Evolutionary conservation across 23 tunicate species (phyloP).

Genomic region (Diplosoma virens): DNA sequence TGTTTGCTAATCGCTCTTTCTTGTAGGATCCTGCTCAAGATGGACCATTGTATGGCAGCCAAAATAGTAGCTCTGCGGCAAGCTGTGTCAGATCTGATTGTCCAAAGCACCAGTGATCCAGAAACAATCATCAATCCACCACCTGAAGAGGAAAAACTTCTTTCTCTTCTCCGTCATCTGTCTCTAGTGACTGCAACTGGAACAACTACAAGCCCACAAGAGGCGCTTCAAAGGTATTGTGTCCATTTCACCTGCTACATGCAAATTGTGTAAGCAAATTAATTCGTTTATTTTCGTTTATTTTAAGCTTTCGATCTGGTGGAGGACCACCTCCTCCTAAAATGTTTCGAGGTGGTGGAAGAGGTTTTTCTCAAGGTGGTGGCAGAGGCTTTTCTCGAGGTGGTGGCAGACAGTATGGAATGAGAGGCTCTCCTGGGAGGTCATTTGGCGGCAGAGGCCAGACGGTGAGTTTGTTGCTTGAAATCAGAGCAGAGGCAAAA

Average conservation of each 20-base stretch:
- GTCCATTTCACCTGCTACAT: not conserved
- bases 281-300: too few relatives aligned
- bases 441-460: not conserved
- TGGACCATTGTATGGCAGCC: constrained; percentile 58
- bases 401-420: too few relatives aligned
- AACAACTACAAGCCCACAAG: constrained; percentile 42
- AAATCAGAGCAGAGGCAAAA: too few relatives aligned
- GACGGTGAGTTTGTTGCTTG: too few relatives aligned
- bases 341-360: constrained; percentile 40
- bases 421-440: not conserved
- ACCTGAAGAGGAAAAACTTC: constrained; percentile 53
- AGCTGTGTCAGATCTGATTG: constrained; percentile 55
- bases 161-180: constrained; percentile 50
- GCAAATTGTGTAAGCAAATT: too few relatives aligned
- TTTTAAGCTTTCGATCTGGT: constrained; percentile 56
- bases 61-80: constrained; percentile 57
- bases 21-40: constrained; percentile 53
- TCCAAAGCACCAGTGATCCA: constrained; percentile 72
- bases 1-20: not conserved
- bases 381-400: constrained; percentile 9
- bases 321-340: constrained; percentile 37
- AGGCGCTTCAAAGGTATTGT: constrained; percentile 69
- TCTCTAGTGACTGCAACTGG: constrained; percentile 75
- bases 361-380: not conserved
- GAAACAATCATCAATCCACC: constrained; percentile 64